Conservation (phyloP, 2,797 vertebrate genomes). For the Spondyliosoma cantharus region DNA sequence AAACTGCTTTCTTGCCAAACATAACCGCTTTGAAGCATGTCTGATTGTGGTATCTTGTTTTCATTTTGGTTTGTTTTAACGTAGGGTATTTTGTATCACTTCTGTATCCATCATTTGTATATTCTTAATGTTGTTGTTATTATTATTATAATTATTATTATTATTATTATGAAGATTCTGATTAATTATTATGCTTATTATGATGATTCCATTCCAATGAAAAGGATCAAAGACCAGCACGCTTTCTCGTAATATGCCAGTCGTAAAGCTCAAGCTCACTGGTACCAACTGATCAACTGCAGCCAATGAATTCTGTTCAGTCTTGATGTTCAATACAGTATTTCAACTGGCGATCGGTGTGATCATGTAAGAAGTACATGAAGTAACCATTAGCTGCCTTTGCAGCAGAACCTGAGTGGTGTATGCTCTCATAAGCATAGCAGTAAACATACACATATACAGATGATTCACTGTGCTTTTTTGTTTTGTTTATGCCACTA, state of each 20-base stretch:
- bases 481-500: slow-evolving; percentile 62
- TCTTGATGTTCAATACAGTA: slow-evolving; percentile 62
- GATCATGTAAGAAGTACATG: slow-evolving; percentile 57
- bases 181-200: slow-evolving; percentile 81
- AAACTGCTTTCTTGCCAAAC: slow-evolving; percentile 89
- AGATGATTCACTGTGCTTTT: slow-evolving; percentile 72
- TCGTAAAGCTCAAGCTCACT: slow-evolving; percentile 78
- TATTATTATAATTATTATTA: slow-evolving; percentile 62
- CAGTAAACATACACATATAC: slow-evolving; percentile 65
- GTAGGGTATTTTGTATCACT: slow-evolving; percentile 84
- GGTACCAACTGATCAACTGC: slow-evolving; percentile 84
- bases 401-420: slow-evolving; percentile 63
- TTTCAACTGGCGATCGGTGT: slow-evolving; percentile 64
- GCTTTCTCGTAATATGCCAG: slow-evolving; percentile 76
- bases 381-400: slow-evolving; percentile 73
- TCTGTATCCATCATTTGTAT: slow-evolving; percentile 85
- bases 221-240: slow-evolving; percentile 82
- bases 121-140: slow-evolving; percentile 82
- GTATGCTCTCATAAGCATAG: slow-evolving; percentile 63
- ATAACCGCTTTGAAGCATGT: slow-evolving; percentile 86
- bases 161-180: slow-evolving; percentile 67
- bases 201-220: slow-evolving; percentile 83
- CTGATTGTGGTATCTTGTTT: slow-evolving; percentile 83
- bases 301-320: slow-evolving; percentile 65
- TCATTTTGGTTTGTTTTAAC: slow-evolving; percentile 80